These are phyloP conservation scores for Panthera uncia DNA, from an alignment of 2,113 vertebrate genomes.

Conservation along the genomic window DNA sequence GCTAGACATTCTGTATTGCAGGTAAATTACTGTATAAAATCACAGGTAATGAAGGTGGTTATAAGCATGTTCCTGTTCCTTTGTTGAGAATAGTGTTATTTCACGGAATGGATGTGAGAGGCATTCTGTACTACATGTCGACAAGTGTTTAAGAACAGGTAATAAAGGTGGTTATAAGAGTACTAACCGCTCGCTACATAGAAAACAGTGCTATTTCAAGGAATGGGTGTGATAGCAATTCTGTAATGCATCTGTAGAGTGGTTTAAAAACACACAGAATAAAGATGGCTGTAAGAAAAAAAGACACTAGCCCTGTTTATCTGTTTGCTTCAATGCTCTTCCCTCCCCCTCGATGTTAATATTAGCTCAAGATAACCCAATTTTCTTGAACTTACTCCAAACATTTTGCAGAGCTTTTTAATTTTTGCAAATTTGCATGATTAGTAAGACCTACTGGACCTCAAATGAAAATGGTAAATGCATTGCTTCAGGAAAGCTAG, in stretches of 20 bases:
- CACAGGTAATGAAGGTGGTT: background rate
- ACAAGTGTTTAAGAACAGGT: background rate
- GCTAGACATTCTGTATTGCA: background rate
- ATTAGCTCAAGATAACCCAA: conserved; percentile 26
- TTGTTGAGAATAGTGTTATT: background rate
- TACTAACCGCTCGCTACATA: background rate
- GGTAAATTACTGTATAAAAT: background rate
- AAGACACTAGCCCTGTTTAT: background rate
- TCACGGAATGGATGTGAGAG: background rate
- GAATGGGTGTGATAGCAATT: background rate
- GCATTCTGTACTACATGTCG: background rate
- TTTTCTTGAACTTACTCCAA: conserved; percentile 63
- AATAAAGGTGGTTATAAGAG: background rate
- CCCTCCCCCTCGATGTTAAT: background rate
- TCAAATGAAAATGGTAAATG: conserved; percentile 76
- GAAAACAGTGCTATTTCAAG: background rate
- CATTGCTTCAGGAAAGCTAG: conserved; percentile 15
- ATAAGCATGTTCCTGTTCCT: background rate
- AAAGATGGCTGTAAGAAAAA: background rate
- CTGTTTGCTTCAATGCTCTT: background rate
- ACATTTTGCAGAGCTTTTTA: conserved; percentile 61
- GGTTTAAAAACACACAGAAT: background rate
- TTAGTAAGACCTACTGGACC: conserved; percentile 70
- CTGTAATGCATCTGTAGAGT: background rate
- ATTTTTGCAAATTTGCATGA: conserved; percentile 69